Conservation (phyloP, 1,140 invertebrate species). For the Acromyrmex echinatior region DNA sequence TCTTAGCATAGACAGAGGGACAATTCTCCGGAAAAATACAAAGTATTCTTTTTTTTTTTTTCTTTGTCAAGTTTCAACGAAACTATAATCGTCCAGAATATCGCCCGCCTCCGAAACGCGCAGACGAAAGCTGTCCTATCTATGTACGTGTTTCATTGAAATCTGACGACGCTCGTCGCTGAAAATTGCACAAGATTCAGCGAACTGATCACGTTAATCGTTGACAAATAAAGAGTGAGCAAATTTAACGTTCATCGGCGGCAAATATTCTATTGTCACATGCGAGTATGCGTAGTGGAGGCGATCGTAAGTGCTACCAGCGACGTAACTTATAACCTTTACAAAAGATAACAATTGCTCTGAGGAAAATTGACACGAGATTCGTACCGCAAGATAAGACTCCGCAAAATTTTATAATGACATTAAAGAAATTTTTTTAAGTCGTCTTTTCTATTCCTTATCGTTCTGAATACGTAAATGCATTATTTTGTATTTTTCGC, state of each 20-base stretch:
- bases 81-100: conserved; percentile 49
- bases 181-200: not conserved
- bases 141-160: conserved; percentile 26
- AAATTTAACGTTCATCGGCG: conserved; percentile 43
- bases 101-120: conserved; percentile 47
- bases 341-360: conserved; percentile 34
- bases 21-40: conserved; percentile 54
- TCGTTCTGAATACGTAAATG: not conserved
- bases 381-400: not conserved
- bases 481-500: not conserved
- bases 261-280: conserved; percentile 62
- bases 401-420: not conserved
- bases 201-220: not conserved
- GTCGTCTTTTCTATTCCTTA: too few relatives aligned
- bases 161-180: conserved; percentile 29
- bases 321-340: conserved; percentile 40
- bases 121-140: not conserved
- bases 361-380: conserved; percentile 12
- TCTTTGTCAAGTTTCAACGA: conserved; percentile 32
- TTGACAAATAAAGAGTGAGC: conserved; percentile 14
- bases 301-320: conserved; percentile 54
- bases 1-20: conserved; percentile 51
- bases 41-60: conserved; percentile 38
- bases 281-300: conserved; percentile 42
- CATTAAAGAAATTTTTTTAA: not conserved